Evolutionary conservation across 92 coral and sea anemone genomes (phyloP).

Genomic region (Porites evermanni): DNA sequence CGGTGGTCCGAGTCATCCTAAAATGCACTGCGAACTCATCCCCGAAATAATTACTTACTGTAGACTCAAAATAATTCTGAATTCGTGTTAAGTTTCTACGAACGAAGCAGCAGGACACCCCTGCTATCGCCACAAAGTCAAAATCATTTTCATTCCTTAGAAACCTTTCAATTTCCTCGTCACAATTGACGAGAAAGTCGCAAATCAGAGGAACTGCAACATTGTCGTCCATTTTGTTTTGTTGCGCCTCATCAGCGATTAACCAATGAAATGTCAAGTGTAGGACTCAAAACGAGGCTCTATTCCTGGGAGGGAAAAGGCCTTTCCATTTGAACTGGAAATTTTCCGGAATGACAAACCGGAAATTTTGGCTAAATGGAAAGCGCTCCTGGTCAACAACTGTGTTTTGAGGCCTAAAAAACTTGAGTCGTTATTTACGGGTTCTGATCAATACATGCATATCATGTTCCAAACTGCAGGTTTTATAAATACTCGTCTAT

Average conservation of each 20-base stretch:
- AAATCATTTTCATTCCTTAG: slow-evolving; percentile 6
- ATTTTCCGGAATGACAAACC: slow-evolving; percentile 8
- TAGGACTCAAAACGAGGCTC: slow-evolving; percentile 17
- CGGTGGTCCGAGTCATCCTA: too few relatives aligned
- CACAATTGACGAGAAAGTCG: slow-evolving; percentile 12
- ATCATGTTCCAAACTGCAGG: too few relatives aligned
- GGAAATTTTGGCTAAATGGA: too few relatives aligned
- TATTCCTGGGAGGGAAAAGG: slow-evolving; percentile 26
- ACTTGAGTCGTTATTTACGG: too few relatives aligned
- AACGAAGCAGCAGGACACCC: too few relatives aligned
- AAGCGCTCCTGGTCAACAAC: not conserved
- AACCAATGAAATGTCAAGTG: slow-evolving; percentile 7
- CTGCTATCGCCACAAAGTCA: slow-evolving; percentile 19
- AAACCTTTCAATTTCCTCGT: slow-evolving; percentile 8
- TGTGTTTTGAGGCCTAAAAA: too few relatives aligned
- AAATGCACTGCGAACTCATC: too few relatives aligned
- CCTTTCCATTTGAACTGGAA: slow-evolving; percentile 18
- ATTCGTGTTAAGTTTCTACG: too few relatives aligned
- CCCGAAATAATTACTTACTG: too few relatives aligned
- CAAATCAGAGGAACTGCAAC: slow-evolving; percentile 7
- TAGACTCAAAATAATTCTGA: too few relatives aligned
- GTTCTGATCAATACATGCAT: too few relatives aligned
- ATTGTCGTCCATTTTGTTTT: slow-evolving; percentile 17
- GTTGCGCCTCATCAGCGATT: slow-evolving; percentile 7
- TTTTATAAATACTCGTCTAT: too few relatives aligned